Base-by-base conservation (phyloP, 2,113 vertebrate species). In the Macaca nemestrina region DNA sequence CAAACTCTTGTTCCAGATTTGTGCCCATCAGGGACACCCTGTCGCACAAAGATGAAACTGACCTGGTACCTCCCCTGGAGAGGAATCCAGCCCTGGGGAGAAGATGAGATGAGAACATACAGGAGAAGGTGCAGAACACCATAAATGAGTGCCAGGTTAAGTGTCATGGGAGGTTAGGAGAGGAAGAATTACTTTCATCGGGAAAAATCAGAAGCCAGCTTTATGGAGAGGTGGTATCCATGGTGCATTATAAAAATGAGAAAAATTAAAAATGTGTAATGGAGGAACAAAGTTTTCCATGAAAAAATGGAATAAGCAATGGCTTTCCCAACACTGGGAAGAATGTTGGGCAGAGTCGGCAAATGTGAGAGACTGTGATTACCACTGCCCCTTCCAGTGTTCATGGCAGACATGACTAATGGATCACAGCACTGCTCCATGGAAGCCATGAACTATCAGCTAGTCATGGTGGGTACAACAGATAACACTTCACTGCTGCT, bases 301-400 rank as follows among this genome's bases (percentile, higher is more conserved):
- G 25, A 87, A 43, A 13, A 30, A 59, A 72, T 16, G 35, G 40
- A 30, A 48, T 23, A 80, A 52, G 43, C 40, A 45, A 70, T 70
- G 55, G 25, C 30, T 89, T 73, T 75, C 90, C 32, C 52, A 67
- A 13, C 14, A 40, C 32, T 9, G 8, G 43, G 73, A 52, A 80
- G 75, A 57, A 88, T 20, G 7, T 7, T 32, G 50, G 43, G 11
- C 57, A n/a, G 52, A 57, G 48, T 0, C 48, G 20, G 57, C 25
- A 73, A 67, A n/a, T 0, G 1, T n/a, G 30, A 81, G 30, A 27
- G 4, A 2, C 2, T 8, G 7, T 8, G 68, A 16, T 14, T 5
- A 22, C 20, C 6, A 1, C 12, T 8, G n/a, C 43, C 27, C 35
- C 23, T 35, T 8, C 64, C 67, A 23, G 5, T 22, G 80, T 32